A percentile compares a stretch with the other conserved stretches of the same genome.
phyloP scores from a whole-genome alignment of 2,888 invertebrate species.

The Melanotus villosus region DNA sequence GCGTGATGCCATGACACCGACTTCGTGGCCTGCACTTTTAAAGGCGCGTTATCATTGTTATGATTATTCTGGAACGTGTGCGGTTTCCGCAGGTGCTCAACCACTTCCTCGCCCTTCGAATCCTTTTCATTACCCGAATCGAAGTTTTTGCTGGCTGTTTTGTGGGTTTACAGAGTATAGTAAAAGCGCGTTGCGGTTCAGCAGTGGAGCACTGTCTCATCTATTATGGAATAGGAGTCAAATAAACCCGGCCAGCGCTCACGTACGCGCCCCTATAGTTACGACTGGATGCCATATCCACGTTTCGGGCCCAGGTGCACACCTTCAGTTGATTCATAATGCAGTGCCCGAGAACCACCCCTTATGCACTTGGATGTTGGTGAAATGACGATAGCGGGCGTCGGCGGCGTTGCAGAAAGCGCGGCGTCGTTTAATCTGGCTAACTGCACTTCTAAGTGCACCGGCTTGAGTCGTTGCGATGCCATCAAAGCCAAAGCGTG shows the following conservation, averaged over 20 bases:
- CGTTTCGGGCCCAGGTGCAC: constrained; percentile 51
- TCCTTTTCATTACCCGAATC: constrained; percentile 33
- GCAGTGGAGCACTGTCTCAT: constrained; percentile 45
- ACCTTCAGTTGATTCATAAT: constrained; percentile 52
- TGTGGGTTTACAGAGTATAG: constrained; percentile 35
- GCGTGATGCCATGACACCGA: constrained; percentile 50
- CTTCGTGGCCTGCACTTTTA: constrained; percentile 51
- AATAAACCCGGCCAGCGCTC: constrained; percentile 48
- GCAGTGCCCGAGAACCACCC: constrained; percentile 36
- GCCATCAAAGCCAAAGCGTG: constrained; percentile 30
- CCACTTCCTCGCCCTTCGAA: constrained; percentile 28
- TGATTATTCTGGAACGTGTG: constrained; percentile 51
- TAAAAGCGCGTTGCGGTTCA: constrained; percentile 34
- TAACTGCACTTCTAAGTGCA: constrained; percentile 31
- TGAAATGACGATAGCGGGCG: constrained; percentile 8
- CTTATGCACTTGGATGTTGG: constrained; percentile 12
- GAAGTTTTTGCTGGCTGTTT: constrained; percentile 34
- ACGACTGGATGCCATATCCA: constrained; percentile 48
- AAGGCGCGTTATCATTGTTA: constrained; percentile 50
- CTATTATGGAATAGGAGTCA: constrained; percentile 54
- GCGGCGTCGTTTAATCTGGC: constrained; percentile 30
- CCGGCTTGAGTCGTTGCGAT: constrained; percentile 11
- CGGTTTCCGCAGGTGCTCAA: constrained; percentile 40
- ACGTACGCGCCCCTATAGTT: constrained; percentile 52
- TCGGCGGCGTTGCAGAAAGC: background rate